phyloP scores from a whole-genome alignment of 2,888 invertebrate species.

The Trissoscelio sp. region DNA sequence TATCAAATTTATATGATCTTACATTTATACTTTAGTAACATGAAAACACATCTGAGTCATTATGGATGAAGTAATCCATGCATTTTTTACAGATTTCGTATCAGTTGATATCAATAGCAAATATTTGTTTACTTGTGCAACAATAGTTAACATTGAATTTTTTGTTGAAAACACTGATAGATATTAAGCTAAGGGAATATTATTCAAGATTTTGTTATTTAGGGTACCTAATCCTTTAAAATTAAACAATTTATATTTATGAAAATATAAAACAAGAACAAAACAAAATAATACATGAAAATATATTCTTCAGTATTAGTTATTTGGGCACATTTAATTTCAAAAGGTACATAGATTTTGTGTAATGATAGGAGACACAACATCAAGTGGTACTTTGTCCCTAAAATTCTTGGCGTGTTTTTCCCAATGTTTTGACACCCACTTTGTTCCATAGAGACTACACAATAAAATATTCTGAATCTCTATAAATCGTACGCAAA shows the following conservation, averaged over 20 bases:
- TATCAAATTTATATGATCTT: not conserved
- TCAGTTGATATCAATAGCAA: not conserved
- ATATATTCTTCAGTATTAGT: slow-evolving; percentile 43
- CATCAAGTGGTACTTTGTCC: slow-evolving; percentile 65
- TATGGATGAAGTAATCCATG: not conserved
- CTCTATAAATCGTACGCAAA: slow-evolving; percentile 53
- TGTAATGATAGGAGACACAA: slow-evolving; percentile 66
- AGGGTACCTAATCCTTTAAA: slow-evolving; percentile 27
- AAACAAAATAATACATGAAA: slow-evolving; percentile 30
- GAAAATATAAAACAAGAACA: slow-evolving; percentile 12
- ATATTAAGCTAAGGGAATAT: not conserved
- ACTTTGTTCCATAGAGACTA: slow-evolving; percentile 67
- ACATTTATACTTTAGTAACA: not conserved
- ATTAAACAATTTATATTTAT: not conserved
- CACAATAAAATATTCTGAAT: slow-evolving; percentile 69
- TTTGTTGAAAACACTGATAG: not conserved
- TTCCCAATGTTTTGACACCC: slow-evolving; percentile 59
- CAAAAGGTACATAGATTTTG: slow-evolving; percentile 59
- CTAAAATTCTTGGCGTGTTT: slow-evolving; percentile 60
- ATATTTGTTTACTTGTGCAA: slow-evolving; percentile 8
- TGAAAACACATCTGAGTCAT: not conserved
- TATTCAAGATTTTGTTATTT: not conserved
- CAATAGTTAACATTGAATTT: not conserved
- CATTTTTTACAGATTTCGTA: not conserved
- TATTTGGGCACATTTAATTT: slow-evolving; percentile 61